phyloP scores from a whole-genome alignment of 2,888 invertebrate genomes.

The Gryllus longicercus region DNA sequence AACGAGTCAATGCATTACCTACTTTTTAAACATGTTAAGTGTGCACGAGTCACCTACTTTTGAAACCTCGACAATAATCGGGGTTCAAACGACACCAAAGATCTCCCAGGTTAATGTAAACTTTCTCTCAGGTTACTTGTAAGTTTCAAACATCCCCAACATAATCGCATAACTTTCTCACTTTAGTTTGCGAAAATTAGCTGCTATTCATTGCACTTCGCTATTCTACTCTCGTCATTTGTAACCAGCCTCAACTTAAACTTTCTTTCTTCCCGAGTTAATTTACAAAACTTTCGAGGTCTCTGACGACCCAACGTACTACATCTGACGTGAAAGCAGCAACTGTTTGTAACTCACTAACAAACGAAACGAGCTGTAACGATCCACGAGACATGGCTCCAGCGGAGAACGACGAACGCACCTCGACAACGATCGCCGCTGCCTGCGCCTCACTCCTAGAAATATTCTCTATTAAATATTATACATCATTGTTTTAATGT shows the following conservation, averaged over 20 bases:
- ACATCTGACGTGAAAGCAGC: conserved; percentile 8
- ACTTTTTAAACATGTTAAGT: background rate
- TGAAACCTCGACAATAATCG: background rate
- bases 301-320: background rate
- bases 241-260: background rate
- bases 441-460: background rate
- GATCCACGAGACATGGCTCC: background rate
- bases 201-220: too few relatives aligned
- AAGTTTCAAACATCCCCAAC: background rate
- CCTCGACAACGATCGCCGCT: background rate
- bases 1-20: background rate
- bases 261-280: background rate
- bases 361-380: background rate
- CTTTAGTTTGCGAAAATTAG: too few relatives aligned
- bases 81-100: conserved; percentile 9
- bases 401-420: background rate
- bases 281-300: background rate
- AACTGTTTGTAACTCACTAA: background rate
- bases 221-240: background rate
- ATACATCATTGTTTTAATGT: background rate
- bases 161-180: background rate
- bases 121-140: background rate
- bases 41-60: conserved; percentile 3
- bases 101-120: background rate
- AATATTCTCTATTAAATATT: background rate